A percentile compares a stretch with the other conserved stretches of the same genome.
Conservation (phyloP, 2,888 invertebrate genomes). For the Chrysopilus asiliformis region DNA sequence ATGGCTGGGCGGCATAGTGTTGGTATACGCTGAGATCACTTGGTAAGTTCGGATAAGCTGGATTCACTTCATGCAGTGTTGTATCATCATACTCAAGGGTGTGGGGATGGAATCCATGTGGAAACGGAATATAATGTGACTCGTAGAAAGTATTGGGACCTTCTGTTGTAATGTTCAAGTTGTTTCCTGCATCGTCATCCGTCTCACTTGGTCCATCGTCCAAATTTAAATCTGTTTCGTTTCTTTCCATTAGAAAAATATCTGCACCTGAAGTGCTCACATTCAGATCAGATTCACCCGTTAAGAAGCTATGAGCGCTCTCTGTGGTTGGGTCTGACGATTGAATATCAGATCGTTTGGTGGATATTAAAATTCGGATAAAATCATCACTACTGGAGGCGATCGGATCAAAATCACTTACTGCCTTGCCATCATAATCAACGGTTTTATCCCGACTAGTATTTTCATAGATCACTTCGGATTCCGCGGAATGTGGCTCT, state of each 20-base stretch:
- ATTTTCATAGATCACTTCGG: neutral
- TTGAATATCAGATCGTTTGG: conserved; percentile 1
- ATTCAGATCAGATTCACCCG: too few relatives aligned
- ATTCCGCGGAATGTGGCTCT: neutral
- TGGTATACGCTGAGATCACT: conserved; percentile 37
- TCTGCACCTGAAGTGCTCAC: neutral
- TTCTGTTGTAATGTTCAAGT: neutral
- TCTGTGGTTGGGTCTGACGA: conserved; percentile 1
- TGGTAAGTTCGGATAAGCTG: conserved; percentile 41
- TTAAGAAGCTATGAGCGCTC: too few relatives aligned
- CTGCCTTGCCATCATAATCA: conserved; percentile 1
- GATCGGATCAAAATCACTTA: conserved; percentile 23
- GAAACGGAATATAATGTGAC: neutral
- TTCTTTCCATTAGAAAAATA: neutral
- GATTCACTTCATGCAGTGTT: conserved; percentile 29
- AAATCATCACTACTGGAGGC: conserved; percentile 29
- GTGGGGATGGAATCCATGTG: neutral
- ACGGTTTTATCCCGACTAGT: neutral
- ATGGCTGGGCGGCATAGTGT: conserved; percentile 13
- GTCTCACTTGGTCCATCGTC: too few relatives aligned
- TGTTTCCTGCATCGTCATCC: neutral
- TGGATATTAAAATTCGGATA: conserved; percentile 16
- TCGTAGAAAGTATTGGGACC: neutral
- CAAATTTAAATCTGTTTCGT: too few relatives aligned
- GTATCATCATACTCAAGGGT: neutral